Percentiles rank a stretch among this genome's conserved stretches.
These are phyloP conservation scores for Caenorhabditis sp. DNA, from an alignment of 2,888 invertebrate species.

Conservation along the genomic window DNA sequence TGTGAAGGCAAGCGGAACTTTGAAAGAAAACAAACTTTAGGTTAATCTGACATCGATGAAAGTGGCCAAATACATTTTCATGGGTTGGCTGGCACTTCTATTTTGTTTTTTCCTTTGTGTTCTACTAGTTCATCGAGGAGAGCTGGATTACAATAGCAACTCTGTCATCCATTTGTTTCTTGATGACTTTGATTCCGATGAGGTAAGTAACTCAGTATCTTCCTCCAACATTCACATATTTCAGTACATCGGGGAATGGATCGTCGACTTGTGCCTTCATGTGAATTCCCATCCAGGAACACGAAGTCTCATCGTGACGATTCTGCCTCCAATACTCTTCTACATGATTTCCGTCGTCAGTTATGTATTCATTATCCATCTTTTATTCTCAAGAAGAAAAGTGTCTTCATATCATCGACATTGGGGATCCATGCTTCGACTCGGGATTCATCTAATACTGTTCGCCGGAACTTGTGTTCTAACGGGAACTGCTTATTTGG, in stretches of 20 bases:
- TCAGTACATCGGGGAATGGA: conserved; percentile 58
- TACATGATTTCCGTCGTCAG: conserved; percentile 54
- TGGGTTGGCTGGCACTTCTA: conserved; percentile 37
- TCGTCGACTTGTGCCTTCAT: conserved; percentile 60
- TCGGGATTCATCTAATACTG: conserved; percentile 58
- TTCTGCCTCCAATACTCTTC: conserved; percentile 57
- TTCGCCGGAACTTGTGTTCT: conserved; percentile 58
- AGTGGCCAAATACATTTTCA: conserved; percentile 43
- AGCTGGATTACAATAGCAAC: conserved; percentile 56
- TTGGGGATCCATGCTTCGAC: conserved; percentile 55
- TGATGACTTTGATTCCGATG: conserved; percentile 60
- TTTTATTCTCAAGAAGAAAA: conserved; percentile 52
- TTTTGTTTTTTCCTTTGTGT: conserved; percentile 44
- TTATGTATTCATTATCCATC: conserved; percentile 57
- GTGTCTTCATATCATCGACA: conserved; percentile 51
- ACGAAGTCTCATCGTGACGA: conserved; percentile 52
- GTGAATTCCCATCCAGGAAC: conserved; percentile 49
- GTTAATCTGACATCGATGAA: conserved; percentile 51
- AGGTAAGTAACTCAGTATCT: conserved; percentile 37
- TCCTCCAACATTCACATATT: not conserved
- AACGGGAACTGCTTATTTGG: conserved; percentile 56
- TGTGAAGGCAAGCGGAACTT: not conserved
- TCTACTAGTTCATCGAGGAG: conserved; percentile 44
- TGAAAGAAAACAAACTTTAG: conserved; percentile 19
- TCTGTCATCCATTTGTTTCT: conserved; percentile 64